phyloP scores from a whole-genome alignment of 1,140 invertebrate genomes.

The Pseudomyrmex sp. region DNA sequence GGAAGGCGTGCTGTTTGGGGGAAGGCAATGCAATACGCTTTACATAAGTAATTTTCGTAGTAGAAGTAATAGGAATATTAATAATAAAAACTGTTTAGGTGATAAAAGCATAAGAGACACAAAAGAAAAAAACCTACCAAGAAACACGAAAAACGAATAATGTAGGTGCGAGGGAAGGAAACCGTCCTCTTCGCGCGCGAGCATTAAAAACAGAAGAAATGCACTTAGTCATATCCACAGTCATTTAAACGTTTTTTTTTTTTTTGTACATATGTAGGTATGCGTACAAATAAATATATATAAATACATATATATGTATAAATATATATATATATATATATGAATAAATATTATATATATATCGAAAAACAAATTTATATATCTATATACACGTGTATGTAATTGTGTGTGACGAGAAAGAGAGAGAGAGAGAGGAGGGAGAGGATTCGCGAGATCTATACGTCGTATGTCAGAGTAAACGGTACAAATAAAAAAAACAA shows the following conservation, averaged over 20 bases:
- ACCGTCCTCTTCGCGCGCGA: conserved; percentile 30
- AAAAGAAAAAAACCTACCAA: conserved; percentile 42
- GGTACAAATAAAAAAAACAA: conserved; percentile 13
- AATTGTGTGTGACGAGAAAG: conserved; percentile 3
- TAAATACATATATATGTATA: conserved; percentile 56
- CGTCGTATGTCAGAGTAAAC: too few relatives aligned
- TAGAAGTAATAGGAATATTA: conserved; percentile 50
- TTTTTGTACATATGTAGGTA: conserved; percentile 80
- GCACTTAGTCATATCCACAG: conserved; percentile 83
- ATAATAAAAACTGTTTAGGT: conserved; percentile 75
- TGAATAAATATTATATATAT: conserved; percentile 39
- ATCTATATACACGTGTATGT: conserved; percentile 51
- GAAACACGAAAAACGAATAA: conserved; percentile 33
- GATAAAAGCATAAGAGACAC: conserved; percentile 16
- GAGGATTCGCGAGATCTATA: not conserved
- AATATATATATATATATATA: conserved; percentile 77
- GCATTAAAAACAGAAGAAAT: conserved; percentile 67
- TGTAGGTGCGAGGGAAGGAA: conserved; percentile 8
- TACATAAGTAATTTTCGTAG: conserved; percentile 79
- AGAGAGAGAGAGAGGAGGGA: conserved; percentile 19
- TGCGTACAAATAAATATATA: conserved; percentile 59
- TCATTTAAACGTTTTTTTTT: conserved; percentile 83
- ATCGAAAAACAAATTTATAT: conserved; percentile 66
- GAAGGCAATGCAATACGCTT: conserved; percentile 86
- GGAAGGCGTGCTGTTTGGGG: conserved; percentile 80